These are phyloP conservation scores for Bucorvus abyssinicus DNA, from an alignment of 2,797 vertebrate species.

Conservation along the genomic window DNA sequence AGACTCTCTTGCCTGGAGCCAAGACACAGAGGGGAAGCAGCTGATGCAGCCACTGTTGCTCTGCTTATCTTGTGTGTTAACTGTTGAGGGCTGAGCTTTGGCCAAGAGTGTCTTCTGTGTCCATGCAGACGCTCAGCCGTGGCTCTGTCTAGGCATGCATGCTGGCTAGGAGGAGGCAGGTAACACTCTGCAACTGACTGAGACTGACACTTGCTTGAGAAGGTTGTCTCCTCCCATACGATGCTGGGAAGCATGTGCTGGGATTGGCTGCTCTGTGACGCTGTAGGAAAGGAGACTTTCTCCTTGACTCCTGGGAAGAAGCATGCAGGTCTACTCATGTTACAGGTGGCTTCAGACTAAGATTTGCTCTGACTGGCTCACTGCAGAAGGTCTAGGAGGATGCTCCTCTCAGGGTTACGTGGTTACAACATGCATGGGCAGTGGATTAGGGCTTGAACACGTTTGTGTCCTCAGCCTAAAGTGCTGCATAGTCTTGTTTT, in stretches of 20 bases:
- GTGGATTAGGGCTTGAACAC: neutral
- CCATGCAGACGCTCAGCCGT: neutral
- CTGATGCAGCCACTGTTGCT: neutral
- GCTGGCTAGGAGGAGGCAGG: neutral
- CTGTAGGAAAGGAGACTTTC: neutral
- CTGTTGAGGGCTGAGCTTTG: neutral
- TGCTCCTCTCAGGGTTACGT: neutral
- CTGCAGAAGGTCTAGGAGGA: neutral
- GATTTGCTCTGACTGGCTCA: neutral
- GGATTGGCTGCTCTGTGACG: neutral
- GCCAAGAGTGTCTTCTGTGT: neutral
- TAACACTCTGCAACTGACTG: neutral
- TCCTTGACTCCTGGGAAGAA: neutral
- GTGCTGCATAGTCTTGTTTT: neutral
- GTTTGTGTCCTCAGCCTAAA: neutral
- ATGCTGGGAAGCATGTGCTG: neutral
- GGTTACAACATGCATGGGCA: neutral
- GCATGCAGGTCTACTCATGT: neutral
- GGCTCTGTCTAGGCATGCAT: neutral
- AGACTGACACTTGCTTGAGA: neutral
- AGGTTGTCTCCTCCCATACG: neutral
- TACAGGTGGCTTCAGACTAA: neutral
- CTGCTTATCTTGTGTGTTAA: neutral
- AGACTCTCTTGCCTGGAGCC: neutral
- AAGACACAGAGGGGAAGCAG: neutral